A percentile compares a stretch with the other conserved stretches of the same genome.
phyloP scores from a whole-genome alignment of 2,888 invertebrate genomes.

The Stictocephala bisonia region DNA sequence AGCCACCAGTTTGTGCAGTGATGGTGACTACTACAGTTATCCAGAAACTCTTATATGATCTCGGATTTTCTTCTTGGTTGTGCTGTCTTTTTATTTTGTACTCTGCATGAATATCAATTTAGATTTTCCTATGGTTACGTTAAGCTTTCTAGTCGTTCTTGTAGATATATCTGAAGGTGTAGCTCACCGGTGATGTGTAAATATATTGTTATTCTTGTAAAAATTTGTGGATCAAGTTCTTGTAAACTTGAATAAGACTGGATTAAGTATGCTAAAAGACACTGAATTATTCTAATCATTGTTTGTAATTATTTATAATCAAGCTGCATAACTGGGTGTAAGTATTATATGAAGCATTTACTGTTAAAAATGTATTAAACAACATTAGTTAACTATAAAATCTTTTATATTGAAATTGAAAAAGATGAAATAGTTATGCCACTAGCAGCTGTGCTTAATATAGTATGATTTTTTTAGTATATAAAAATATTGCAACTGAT shows the following conservation, averaged over 20 bases:
- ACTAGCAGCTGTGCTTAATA: no score
- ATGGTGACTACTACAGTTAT: neutral
- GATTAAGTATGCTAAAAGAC: no score
- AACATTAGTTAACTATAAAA: no score
- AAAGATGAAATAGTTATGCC: no score
- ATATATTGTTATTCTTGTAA: slow-evolving; percentile 28
- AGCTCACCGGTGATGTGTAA: slow-evolving; percentile 10
- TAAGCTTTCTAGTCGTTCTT: slow-evolving; percentile 32
- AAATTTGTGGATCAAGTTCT: slow-evolving; percentile 6
- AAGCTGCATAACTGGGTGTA: no score
- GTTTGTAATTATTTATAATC: no score
- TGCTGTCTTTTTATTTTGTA: neutral
- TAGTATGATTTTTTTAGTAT: no score
- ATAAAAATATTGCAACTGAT: no score
- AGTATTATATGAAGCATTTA: no score
- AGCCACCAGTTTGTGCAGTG: slow-evolving; percentile 11
- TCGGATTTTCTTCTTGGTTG: neutral
- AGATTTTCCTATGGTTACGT: neutral
- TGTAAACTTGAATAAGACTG: neutral
- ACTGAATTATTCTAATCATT: no score
- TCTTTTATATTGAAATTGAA: no score
- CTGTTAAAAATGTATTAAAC: no score
- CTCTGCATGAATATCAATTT: neutral
- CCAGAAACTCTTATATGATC: neutral
- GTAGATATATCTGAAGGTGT: neutral